Evolutionary conservation across 2,113 vertebrate species (phyloP), one percentile per base, ranked within the genome.

Genomic region (Engraulis encrasicolus): DNA sequence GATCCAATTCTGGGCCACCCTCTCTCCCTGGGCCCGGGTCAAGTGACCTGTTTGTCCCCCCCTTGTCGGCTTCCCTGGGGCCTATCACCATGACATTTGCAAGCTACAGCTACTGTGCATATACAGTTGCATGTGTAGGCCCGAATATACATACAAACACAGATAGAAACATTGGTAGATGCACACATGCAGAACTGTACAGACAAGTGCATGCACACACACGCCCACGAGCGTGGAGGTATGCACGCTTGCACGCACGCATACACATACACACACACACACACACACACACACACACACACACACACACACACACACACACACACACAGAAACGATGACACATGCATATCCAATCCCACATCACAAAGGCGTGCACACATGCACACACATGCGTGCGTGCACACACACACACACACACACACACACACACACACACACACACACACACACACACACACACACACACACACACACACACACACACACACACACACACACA

Each of bases 341-440:
- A 45, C 40, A 45, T 45, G 40, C 9, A 5, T n/a, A n/a, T n/a
- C n/a, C n/a, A n/a, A n/a, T n/a, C n/a, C n/a, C n/a, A n/a, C n/a
- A n/a, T n/a, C n/a, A n/a, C n/a, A n/a, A n/a, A n/a, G n/a, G n/a
- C n/a, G 12, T 15, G 12, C 38, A 78, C 85, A 78, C 23, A 36
- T 49, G 34, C 81, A 77, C 81, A 79, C 54, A 85, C 58, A 81
- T 6, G 31, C 20, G 54, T 78, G 81, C 61, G 80, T 50, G n/a
- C 38, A 84, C 15, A 61, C 36, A 31, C 48, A 6, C 71, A 37
- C 23, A 77, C 45, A 50, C 31, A 23, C 71, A 37, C 27, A 38
- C 82, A 50, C 11, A 9, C 31, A 79, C 77, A 38, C 89, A 87
- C 87, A 89, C 89, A 91, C 89, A 88, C 88, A 91, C 89, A 91